These are phyloP conservation scores for Calycopis cecrops DNA, from an alignment of 1,140 invertebrate species.

Conservation along the genomic window DNA sequence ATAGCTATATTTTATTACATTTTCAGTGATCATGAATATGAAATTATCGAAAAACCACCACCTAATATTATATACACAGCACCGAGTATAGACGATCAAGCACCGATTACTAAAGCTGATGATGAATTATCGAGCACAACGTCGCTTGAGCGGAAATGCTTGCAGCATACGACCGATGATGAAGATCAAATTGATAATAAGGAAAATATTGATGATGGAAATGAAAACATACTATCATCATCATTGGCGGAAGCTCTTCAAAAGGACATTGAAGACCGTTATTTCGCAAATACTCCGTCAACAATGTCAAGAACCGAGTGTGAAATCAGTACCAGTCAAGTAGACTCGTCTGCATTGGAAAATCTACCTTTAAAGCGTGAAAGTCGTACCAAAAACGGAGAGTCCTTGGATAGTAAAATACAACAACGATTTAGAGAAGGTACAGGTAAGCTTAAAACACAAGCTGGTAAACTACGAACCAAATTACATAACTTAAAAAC, in stretches of 20 bases:
- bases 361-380: constrained; percentile 78
- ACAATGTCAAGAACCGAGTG: constrained; percentile 79
- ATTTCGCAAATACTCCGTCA: constrained; percentile 72
- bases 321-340: constrained; percentile 81
- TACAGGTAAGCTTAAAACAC: constrained; percentile 76
- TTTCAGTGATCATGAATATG: constrained; percentile 92
- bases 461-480: constrained; percentile 77
- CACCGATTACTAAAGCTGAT: constrained; percentile 50
- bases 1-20: constrained; percentile 16
- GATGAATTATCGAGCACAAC: constrained; percentile 70
- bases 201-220: constrained; percentile 53
- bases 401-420: constrained; percentile 57
- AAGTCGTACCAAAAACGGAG: constrained; percentile 71
- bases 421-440: constrained; percentile 75
- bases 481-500: constrained; percentile 77
- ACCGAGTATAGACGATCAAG: constrained; percentile 48
- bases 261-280: constrained; percentile 75
- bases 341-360: constrained; percentile 79
- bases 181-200: constrained; percentile 55
- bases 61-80: constrained; percentile 54
- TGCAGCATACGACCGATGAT: constrained; percentile 59
- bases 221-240: constrained; percentile 55
- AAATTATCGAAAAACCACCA: constrained; percentile 80
- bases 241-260: constrained; percentile 59
- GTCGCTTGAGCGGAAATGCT: constrained; percentile 62